Evolutionary conservation across 92 coral and sea anemone species (phyloP), one percentile per base, ranked within the genome.

Genomic region (Siderastrea radians): DNA sequence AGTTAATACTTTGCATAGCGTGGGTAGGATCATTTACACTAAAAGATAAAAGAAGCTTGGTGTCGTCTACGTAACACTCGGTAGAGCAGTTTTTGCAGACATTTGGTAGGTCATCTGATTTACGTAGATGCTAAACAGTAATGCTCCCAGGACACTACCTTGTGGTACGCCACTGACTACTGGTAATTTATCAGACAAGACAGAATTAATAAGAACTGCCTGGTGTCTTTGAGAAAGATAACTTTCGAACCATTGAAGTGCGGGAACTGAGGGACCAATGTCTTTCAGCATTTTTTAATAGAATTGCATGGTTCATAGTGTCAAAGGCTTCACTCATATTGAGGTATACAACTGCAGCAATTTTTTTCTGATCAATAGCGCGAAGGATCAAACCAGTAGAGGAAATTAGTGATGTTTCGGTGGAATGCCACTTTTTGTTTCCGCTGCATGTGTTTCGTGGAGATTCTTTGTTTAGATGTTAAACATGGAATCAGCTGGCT

Each of bases 161-260:
- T 19, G 69, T n/a, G 69, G 69, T 65, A 65, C 38, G 26, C 44
- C 69, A 65, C 69, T 65, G 69, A 19, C 69, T 17, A 65, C 44
- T 65, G 44, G 69, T 19, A 65, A 65, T 65, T 14, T 19, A 65
- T 65, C 69, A 65, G 69, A 65, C 15, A 65, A 65, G 15, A 65
- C 69, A 65, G 69, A 65, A n/a, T 15, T 65, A 7, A 17, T 65
- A 65, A 43, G 69, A n/a, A 65, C 69, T 65, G 69, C 69, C 26
- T 65, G 43, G 69, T 65, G 15, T 65, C 69, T 17, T 7, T 65
- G 69, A 65, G 69, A 19, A 65, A 65, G 69, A 65, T 65, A 65
- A n/a, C 69, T 8, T 65, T 13, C 38, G 69, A 65, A 65, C 19
- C 69, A 65, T 6, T 65, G 69, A 4, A 15, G 69, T 65, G 69